phyloP scores from a whole-genome alignment of 1,140 invertebrate species.

The Bicyclus anynana region DNA sequence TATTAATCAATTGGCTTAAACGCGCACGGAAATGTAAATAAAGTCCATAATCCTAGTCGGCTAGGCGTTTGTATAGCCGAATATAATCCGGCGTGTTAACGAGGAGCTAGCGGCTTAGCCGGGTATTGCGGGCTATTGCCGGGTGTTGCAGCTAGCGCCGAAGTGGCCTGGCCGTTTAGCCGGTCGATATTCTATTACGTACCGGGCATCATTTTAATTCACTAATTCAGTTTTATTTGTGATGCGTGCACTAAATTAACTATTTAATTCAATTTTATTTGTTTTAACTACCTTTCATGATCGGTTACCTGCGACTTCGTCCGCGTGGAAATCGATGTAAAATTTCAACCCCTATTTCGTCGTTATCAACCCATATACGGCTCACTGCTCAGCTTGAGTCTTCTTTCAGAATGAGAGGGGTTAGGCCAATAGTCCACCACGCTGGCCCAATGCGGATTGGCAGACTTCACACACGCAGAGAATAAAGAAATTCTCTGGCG shows the following conservation, averaged over 20 bases:
- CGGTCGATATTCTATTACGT: conserved; percentile 16
- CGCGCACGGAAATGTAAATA: conserved; percentile 7
- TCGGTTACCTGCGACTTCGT: no score
- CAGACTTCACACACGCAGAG: no score
- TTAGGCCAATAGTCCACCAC: no score
- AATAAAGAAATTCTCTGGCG: no score
- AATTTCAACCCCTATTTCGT: no score
- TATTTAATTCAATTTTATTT: background rate
- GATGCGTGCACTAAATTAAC: background rate
- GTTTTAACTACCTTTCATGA: no score
- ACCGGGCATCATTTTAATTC: conserved; percentile 1
- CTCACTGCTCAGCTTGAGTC: no score
- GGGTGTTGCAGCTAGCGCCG: conserved; percentile 6
- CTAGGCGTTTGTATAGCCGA: conserved; percentile 4
- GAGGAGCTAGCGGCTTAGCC: conserved; percentile 15
- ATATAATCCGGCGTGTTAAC: conserved; percentile 16
- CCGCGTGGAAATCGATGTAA: no score
- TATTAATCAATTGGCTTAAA: background rate
- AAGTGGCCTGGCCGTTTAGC: conserved; percentile 10
- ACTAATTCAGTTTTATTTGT: conserved; percentile 11
- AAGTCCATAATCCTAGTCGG: conserved; percentile 3
- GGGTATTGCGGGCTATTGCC: conserved; percentile 1
- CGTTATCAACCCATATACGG: no score
- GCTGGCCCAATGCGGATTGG: no score
- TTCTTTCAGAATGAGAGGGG: no score